Percentiles rank a stretch among this genome's conserved stretches.
These are phyloP conservation scores for Cyclina sinensis DNA, from an alignment of 1,140 invertebrate species.

Conservation along the genomic window DNA sequence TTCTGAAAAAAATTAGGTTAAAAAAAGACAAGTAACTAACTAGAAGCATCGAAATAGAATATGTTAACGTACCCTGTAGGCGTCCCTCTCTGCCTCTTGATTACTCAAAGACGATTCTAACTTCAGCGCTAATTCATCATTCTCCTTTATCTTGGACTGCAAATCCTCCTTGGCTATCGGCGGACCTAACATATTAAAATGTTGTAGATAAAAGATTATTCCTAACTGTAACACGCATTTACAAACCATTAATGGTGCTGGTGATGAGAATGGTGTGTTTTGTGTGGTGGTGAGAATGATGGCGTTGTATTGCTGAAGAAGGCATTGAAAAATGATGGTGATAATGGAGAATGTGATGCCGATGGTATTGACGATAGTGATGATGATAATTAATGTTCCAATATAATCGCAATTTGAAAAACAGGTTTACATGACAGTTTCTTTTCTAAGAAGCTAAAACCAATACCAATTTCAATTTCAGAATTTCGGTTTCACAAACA, in stretches of 20 bases:
- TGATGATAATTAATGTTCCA: not conserved
- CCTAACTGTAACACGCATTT: no score
- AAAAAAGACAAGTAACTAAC: no score
- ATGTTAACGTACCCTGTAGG: slow-evolving; percentile 41
- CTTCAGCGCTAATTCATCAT: slow-evolving; percentile 41
- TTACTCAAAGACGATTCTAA: slow-evolving; percentile 54
- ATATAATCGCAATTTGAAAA: no score
- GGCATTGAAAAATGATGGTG: no score
- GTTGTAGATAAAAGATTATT: no score
- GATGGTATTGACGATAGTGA: not conserved
- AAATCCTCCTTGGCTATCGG: slow-evolving; percentile 31
- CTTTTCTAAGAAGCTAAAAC: no score
- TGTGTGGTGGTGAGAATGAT: not conserved
- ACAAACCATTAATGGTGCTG: not conserved
- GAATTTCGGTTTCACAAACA: no score
- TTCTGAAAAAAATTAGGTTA: no score
- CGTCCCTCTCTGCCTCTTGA: slow-evolving; percentile 45
- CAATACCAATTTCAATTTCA: no score
- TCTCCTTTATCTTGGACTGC: slow-evolving; percentile 38
- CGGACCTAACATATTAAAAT: not conserved
- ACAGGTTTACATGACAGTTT: no score
- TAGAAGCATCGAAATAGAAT: no score
- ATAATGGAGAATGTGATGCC: not conserved
- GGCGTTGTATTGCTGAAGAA: no score
- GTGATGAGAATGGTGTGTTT: not conserved